These are phyloP conservation scores for Benthosema pterotum DNA, from an alignment of 2,797 vertebrate genomes.

Conservation along the genomic window DNA sequence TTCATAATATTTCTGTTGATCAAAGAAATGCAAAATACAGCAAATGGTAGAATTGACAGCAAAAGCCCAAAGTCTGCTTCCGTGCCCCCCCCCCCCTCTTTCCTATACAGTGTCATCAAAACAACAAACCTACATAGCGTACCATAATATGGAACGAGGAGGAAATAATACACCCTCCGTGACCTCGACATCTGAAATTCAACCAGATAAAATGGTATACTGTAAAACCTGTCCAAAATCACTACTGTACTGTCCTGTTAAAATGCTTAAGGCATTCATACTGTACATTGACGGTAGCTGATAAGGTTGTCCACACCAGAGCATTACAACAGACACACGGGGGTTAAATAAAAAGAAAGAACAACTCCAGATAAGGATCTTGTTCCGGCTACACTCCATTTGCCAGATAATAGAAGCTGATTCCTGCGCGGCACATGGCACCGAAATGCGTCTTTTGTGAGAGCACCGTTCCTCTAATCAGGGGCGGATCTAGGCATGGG, in stretches of 20 bases:
- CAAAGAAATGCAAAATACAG: too few species aligned
- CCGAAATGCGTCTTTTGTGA: slow-evolving; percentile 51
- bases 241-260: slow-evolving; percentile 22
- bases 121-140: too few species aligned
- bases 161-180: slow-evolving; percentile 7
- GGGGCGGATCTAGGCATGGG: too few species aligned
- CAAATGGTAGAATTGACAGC: too few species aligned
- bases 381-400: slow-evolving; percentile 44
- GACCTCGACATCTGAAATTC: slow-evolving; percentile 13
- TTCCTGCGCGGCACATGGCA: slow-evolving; percentile 46
- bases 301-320: slow-evolving; percentile 28
- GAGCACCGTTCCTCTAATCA: slow-evolving; percentile 27
- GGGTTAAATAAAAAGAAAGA: slow-evolving; percentile 12
- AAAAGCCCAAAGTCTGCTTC: too few species aligned
- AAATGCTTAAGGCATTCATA: slow-evolving; percentile 34
- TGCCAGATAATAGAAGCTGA: slow-evolving; percentile 55
- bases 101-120: too few species aligned
- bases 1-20: too few species aligned
- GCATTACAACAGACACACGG: slow-evolving; percentile 23
- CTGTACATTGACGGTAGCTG: slow-evolving; percentile 38
- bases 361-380: slow-evolving; percentile 47
- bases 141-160: background rate
- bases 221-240: slow-evolving; percentile 22
- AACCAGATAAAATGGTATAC: slow-evolving; percentile 13
- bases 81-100: too few species aligned